Evolutionary conservation across 2,113 vertebrate genomes (phyloP).

Genomic region (Sebastes fasciatus): DNA sequence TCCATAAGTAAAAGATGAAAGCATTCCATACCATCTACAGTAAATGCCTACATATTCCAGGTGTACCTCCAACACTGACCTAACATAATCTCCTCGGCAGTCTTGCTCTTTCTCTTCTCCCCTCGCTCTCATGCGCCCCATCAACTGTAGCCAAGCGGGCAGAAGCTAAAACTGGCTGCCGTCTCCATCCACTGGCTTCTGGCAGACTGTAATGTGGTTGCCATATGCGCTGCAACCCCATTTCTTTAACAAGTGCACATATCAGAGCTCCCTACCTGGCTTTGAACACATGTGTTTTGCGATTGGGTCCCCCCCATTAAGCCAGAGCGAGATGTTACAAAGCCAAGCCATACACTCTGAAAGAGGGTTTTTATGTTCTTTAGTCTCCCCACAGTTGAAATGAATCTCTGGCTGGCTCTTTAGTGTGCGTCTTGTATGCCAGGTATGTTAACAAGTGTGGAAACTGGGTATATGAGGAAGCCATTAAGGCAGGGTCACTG

Average conservation of each 20-base stretch:
- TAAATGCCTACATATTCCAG: slow-evolving; percentile 67
- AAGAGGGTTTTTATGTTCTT: slow-evolving; percentile 43
- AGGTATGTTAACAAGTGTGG: slow-evolving; percentile 60
- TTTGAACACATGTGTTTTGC: slow-evolving; percentile 56
- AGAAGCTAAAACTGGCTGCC: slow-evolving; percentile 45
- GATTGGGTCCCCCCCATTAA: slow-evolving; percentile 37
- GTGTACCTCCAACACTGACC: slow-evolving; percentile 67
- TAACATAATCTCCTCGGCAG: slow-evolving; percentile 51
- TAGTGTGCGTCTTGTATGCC: slow-evolving; percentile 27
- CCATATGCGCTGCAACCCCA: slow-evolving; percentile 61
- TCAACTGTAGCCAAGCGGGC: slow-evolving; percentile 51
- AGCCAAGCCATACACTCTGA: slow-evolving; percentile 15
- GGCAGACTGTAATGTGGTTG: slow-evolving; percentile 61
- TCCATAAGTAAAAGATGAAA: slow-evolving; percentile 70
- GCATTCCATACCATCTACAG: slow-evolving; percentile 63
- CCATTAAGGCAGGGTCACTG: slow-evolving; percentile 33
- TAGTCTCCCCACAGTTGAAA: slow-evolving; percentile 36
- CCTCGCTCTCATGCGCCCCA: slow-evolving; percentile 29
- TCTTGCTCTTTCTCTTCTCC: slow-evolving; percentile 38
- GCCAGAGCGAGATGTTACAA: slow-evolving; percentile 46
- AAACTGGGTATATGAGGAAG: slow-evolving; percentile 49
- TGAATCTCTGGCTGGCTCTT: slow-evolving; percentile 42
- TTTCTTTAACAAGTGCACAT: slow-evolving; percentile 45
- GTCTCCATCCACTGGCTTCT: slow-evolving; percentile 41
- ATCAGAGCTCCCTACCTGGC: slow-evolving; percentile 50